Conservation (phyloP, 1,140 invertebrate genomes). For the Aethina tumida region DNA sequence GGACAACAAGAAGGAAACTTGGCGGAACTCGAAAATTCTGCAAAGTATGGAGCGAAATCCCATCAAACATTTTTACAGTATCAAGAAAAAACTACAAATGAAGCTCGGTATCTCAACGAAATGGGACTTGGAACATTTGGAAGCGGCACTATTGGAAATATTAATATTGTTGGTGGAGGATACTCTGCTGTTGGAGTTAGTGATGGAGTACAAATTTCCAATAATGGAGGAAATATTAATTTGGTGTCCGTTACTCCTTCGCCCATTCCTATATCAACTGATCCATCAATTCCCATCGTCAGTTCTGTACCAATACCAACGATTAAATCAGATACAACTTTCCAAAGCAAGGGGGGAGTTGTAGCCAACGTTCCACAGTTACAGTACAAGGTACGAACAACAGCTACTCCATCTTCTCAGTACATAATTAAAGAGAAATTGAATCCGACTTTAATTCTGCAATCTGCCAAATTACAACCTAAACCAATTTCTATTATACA, state of each 20-base stretch:
- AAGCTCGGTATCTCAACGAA: background rate
- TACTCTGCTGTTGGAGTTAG: constrained; percentile 25
- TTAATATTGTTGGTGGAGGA: constrained; percentile 29
- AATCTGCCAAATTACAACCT: too few species aligned
- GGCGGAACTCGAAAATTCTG: too few species aligned
- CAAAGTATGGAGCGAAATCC: constrained; percentile 9
- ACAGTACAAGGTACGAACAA: constrained; percentile 29
- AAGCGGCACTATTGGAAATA: constrained; percentile 10
- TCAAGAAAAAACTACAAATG: constrained; percentile 4
- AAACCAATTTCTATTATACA: too few species aligned
- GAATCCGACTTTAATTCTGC: too few species aligned
- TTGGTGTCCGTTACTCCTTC: constrained; percentile 11
- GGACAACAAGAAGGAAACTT: too few species aligned
- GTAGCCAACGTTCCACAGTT: constrained; percentile 31
- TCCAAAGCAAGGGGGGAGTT: constrained; percentile 27
- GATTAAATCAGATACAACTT: constrained; percentile 15
- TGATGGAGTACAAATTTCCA: constrained; percentile 12
- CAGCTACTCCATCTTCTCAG: too few species aligned
- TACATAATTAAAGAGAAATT: too few species aligned
- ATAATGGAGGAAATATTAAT: constrained; percentile 13
- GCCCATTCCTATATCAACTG: constrained; percentile 13
- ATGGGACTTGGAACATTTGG: background rate
- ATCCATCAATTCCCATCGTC: constrained; percentile 23
- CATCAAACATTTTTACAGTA: constrained; percentile 12
- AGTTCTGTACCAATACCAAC: constrained; percentile 25